phyloP scores from a whole-genome alignment of 1,140 invertebrate species.

The Zelostemma sp. region DNA sequence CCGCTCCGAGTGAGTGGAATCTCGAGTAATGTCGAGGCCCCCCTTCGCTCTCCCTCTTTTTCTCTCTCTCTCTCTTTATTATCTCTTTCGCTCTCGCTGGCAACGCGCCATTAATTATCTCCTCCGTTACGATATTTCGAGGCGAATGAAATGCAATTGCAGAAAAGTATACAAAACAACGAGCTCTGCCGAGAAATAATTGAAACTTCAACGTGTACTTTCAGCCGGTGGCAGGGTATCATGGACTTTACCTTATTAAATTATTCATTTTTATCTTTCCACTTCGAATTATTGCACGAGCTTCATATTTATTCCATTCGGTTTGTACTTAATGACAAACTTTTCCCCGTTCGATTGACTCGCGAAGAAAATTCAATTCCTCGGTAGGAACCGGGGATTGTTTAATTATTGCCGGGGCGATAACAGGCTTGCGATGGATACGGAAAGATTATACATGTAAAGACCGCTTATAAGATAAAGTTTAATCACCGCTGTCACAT shows the following conservation, averaged over 20 bases:
- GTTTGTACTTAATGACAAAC: no score
- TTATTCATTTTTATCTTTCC: constrained; percentile 14
- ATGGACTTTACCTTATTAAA: constrained; percentile 21
- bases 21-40: constrained; percentile 23
- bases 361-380: not conserved
- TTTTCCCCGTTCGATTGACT: no score
- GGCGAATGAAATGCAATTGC: constrained; percentile 33
- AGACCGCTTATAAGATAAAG: constrained; percentile 27
- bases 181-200: constrained; percentile 26
- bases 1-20: constrained; percentile 20
- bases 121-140: constrained; percentile 33
- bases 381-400: not conserved
- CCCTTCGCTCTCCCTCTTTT: not conserved
- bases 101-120: constrained; percentile 44
- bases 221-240: constrained; percentile 24
- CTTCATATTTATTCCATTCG: no score
- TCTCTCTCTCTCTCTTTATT: constrained; percentile 7
- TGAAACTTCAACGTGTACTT: constrained; percentile 26
- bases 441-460: not conserved
- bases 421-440: not conserved
- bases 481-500: constrained; percentile 40
- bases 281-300: not conserved
- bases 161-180: constrained; percentile 15
- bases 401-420: not conserved
- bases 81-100: constrained; percentile 14